Conservation (phyloP, 2,888 invertebrate species). For the Sinotaia quadrata region DNA sequence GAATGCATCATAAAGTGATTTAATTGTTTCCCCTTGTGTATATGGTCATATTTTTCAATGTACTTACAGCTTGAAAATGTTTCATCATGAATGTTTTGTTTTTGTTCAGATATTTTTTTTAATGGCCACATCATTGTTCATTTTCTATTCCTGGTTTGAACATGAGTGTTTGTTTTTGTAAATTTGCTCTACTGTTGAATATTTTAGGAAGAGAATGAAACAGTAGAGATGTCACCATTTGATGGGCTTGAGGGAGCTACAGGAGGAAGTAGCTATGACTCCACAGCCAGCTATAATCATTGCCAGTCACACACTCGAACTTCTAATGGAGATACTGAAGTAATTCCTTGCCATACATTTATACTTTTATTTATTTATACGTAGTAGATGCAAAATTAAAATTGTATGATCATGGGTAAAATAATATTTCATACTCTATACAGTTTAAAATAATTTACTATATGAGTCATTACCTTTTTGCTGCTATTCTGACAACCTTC, state of each 20-base stretch:
- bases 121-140: neutral
- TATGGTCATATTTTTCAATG: too few relatives aligned
- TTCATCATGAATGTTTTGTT: neutral
- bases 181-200: constrained; percentile 13
- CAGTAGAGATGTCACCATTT: constrained; percentile 53
- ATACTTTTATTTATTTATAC: too few relatives aligned
- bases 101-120: neutral
- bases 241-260: constrained; percentile 69
- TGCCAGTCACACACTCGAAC: constrained; percentile 2
- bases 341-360: neutral
- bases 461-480: too few relatives aligned
- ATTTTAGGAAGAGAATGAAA: constrained; percentile 61
- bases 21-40: too few relatives aligned
- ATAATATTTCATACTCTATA: too few relatives aligned
- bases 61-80: neutral
- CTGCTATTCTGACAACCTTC: too few relatives aligned
- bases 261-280: constrained; percentile 58
- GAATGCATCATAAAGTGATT: too few relatives aligned
- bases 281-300: constrained; percentile 35
- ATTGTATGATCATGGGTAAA: too few relatives aligned
- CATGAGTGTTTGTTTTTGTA: neutral
- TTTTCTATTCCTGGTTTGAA: neutral
- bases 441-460: too few relatives aligned
- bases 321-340: constrained; percentile 13
- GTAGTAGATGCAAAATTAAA: too few relatives aligned